Evolutionary conservation across 2,888 invertebrate species (phyloP), one percentile per base, ranked within the genome.

Genomic region (Epinotia ramella): DNA sequence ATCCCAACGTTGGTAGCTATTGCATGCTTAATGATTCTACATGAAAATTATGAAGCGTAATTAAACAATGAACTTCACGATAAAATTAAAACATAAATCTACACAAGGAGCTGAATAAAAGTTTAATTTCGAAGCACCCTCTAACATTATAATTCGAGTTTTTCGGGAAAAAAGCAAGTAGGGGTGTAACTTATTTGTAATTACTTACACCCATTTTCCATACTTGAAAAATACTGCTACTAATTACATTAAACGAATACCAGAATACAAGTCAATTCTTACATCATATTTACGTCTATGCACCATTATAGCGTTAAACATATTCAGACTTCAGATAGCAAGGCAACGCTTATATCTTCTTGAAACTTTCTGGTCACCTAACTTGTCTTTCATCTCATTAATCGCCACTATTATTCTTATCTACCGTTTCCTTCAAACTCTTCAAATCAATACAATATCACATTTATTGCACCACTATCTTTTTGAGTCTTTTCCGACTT

Each of bases 401-500:
- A 13, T 67, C 53, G 62, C 44, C 16, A n/a, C 44, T 63, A 57
- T 68, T 62, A 20, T 73, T 62, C 40, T 28, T 46, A 20, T 46
- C 56, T 59, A 65, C 65, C 12, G 59, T 46, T 56, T 40, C 33
- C 67, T 67, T 68, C 24, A 68, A 44, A 13, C 49, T 67, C 12
- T 60, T 65, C 40, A 53, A 40, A 5, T 60, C 65, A 53, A 57
- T 64, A 16, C 44, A 64, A 46, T 64, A 20, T 63, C 20, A 20
- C 49, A 60, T 75, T 60, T 66, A 59, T 66, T 71, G 75, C 70
- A 75, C 70, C 83, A 84, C 83, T 81, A 80, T 79, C 80, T 82
- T 84, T 80, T 80, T 83, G 80, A 84, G 82, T 81, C 80, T 83
- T 78, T 66, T 49, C 73, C 80, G 83, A 84, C 79, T 80, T 79